These are phyloP conservation scores for Oegoconia quadripuncta DNA, from an alignment of 2,888 invertebrate species.

Conservation along the genomic window DNA sequence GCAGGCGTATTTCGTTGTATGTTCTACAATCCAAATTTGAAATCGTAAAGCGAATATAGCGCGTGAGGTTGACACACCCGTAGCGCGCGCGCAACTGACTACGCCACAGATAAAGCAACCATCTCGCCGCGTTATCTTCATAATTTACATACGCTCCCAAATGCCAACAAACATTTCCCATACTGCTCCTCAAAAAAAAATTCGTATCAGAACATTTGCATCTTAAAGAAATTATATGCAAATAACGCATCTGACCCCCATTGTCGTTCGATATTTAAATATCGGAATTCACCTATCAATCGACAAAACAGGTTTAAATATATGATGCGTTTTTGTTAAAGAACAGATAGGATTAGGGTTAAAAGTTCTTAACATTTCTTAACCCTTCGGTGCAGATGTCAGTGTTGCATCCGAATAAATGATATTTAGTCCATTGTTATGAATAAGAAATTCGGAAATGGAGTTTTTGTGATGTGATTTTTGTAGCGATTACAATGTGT, in stretches of 20 bases:
- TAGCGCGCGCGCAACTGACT: conserved; percentile 72
- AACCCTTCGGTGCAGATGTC: conserved; percentile 59
- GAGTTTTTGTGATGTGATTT: conserved; percentile 56
- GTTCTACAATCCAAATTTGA: conserved; percentile 8
- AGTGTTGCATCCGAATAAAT: conserved; percentile 54
- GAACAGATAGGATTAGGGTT: conserved; percentile 69
- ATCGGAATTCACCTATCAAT: conserved; percentile 69
- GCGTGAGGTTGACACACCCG: conserved; percentile 57
- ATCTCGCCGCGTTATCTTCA: conserved; percentile 60
- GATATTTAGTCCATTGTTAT: conserved; percentile 56
- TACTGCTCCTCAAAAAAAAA: conserved; percentile 51
- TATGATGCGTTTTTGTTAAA: conserved; percentile 58
- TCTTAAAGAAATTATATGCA: conserved; percentile 71
- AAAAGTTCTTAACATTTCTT: conserved; percentile 29
- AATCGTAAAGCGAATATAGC: conserved; percentile 7
- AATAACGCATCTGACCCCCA: conserved; percentile 57
- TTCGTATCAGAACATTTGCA: conserved; percentile 65
- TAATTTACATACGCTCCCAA: conserved; percentile 66
- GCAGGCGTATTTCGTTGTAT: not conserved
- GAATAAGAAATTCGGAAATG: conserved; percentile 57
- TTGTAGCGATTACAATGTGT: conserved; percentile 33
- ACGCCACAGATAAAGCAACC: conserved; percentile 54
- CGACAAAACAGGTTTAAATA: conserved; percentile 73
- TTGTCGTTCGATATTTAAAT: conserved; percentile 60
- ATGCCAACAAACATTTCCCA: conserved; percentile 54